A percentile compares a stretch with the other conserved stretches of the same genome.
phyloP scores from a whole-genome alignment of 2,113 vertebrate species.

The Triplophysa rosa region DNA sequence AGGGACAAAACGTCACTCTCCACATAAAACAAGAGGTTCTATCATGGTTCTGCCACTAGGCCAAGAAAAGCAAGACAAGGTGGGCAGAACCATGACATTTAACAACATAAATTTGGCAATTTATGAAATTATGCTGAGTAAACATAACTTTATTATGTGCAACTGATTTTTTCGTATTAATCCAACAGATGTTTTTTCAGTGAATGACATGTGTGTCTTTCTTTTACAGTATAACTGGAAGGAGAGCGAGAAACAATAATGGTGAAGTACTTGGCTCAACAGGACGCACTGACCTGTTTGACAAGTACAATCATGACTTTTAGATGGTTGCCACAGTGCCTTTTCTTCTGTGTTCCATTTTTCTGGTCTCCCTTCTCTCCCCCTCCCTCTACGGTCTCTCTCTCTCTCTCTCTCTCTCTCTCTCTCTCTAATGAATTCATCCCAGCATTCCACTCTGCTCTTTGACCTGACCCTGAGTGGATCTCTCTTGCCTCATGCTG shows the following conservation, averaged over 20 bases:
- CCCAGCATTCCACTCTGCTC: conserved; percentile 25
- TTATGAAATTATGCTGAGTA: too few relatives aligned
- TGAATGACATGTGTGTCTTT: not conserved
- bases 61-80: too few relatives aligned
- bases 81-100: too few relatives aligned
- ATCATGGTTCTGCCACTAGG: too few relatives aligned
- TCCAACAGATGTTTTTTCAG: too few relatives aligned
- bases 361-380: not conserved
- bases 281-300: conserved; percentile 29
- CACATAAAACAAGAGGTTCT: too few relatives aligned
- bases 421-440: conserved; percentile 7
- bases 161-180: too few relatives aligned
- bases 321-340: conserved; percentile 27
- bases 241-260: conserved; percentile 11
- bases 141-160: too few relatives aligned
- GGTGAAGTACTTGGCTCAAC: conserved; percentile 30
- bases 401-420: not conserved
- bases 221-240: conserved; percentile 5
- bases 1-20: too few relatives aligned
- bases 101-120: too few relatives aligned
- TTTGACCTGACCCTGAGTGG: conserved; percentile 36
- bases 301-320: conserved; percentile 33
- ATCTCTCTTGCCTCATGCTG: conserved; percentile 28
- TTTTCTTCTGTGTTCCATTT: conserved; percentile 1
- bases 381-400: conserved; percentile 2